These are phyloP conservation scores for Scelioninae gen. 1 DNA, from an alignment of 2,888 invertebrate species.

Conservation along the genomic window DNA sequence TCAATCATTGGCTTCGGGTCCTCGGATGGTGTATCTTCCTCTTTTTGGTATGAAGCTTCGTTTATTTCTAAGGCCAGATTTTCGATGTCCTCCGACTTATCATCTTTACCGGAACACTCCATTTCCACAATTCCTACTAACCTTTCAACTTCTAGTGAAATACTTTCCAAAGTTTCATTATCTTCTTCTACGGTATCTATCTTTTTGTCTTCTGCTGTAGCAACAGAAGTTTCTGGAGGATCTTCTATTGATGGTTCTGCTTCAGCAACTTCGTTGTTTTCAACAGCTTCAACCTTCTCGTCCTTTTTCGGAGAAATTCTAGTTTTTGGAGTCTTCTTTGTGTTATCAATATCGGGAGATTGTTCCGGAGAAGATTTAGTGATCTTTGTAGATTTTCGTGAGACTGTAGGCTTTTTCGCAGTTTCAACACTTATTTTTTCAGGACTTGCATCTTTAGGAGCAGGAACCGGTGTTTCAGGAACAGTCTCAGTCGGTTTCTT, in stretches of 20 bases:
- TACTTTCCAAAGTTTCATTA: slow-evolving; percentile 80
- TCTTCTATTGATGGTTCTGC: background rate
- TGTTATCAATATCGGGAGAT: too few relatives aligned
- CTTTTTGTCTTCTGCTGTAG: background rate
- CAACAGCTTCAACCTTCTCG: slow-evolving; percentile 23
- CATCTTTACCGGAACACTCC: slow-evolving; percentile 15
- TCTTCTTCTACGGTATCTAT: slow-evolving; percentile 70
- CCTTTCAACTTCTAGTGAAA: slow-evolving; percentile 80
- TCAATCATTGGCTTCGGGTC: too few relatives aligned
- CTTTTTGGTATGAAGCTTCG: slow-evolving; percentile 25
- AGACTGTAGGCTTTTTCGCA: too few relatives aligned
- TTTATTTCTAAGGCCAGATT: slow-evolving; percentile 36
- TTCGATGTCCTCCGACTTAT: slow-evolving; percentile 55
- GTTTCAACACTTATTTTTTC: too few relatives aligned
- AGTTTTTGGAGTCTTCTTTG: slow-evolving; percentile 65
- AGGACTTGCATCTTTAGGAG: too few relatives aligned
- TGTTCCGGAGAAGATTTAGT: too few relatives aligned
- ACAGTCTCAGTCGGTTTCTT: too few relatives aligned
- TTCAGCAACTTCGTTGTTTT: slow-evolving; percentile 4
- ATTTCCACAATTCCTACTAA: slow-evolving; percentile 71
- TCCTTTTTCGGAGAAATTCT: slow-evolving; percentile 45
- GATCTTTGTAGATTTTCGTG: too few relatives aligned
- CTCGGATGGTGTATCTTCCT: too few relatives aligned
- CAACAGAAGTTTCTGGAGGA: background rate
- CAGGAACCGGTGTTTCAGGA: too few relatives aligned